Evolutionary conservation across 2,797 vertebrate genomes (phyloP).

Genomic region (Protonibea diacanthus): DNA sequence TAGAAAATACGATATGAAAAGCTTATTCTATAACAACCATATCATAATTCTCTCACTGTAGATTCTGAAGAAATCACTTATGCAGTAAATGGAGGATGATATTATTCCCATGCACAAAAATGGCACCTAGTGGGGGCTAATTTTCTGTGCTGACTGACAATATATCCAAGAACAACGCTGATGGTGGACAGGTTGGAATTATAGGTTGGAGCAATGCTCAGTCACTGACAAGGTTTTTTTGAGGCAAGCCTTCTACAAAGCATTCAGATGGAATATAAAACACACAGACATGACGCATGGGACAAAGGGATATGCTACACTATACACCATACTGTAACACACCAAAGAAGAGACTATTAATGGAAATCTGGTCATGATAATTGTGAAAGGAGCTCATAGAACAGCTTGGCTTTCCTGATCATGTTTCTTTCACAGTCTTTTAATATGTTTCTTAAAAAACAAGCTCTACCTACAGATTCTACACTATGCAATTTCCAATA

Average conservation of each 20-base stretch:
- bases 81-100: not conserved
- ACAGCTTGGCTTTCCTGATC: conserved; percentile 7
- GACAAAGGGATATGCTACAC: not conserved
- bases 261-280: conserved; percentile 35
- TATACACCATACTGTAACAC: too few relatives aligned
- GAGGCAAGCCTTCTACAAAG: conserved; percentile 1
- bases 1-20: conserved; percentile 22
- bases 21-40: not conserved
- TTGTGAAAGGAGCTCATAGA: conserved; percentile 41
- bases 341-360: conserved; percentile 15
- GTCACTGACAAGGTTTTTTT: conserved; percentile 19
- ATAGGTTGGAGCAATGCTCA: not conserved
- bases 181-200: conserved; percentile 23
- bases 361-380: conserved; percentile 30
- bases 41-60: conserved; percentile 1
- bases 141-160: conserved; percentile 21
- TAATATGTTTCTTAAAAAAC: conserved; percentile 37
- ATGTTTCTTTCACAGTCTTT: conserved; percentile 40
- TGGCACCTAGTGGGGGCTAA: not conserved
- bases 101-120: not conserved
- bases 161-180: conserved; percentile 11
- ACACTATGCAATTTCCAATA: conserved; percentile 42
- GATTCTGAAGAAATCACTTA: conserved; percentile 15
- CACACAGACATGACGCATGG: not conserved
- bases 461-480: conserved; percentile 38